Base-by-base conservation (phyloP, 2,888 invertebrate genomes). In the Gandaritis pyraliata region DNA sequence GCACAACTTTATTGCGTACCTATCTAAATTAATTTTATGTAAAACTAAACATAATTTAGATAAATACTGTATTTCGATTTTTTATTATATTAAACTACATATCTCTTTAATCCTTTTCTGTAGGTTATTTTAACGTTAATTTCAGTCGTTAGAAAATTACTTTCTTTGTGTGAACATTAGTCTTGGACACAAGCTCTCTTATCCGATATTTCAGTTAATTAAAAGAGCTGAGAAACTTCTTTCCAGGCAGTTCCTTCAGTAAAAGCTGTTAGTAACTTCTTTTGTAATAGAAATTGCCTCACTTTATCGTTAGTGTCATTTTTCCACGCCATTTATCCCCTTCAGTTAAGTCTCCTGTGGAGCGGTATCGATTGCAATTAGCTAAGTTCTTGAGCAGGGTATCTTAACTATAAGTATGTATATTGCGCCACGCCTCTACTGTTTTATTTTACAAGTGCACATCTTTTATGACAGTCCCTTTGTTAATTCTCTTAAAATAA, bases 341-440 rank as follows among this genome's bases (percentile, higher is more conserved):
- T 62, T 61, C 61, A 29, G 33, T 58, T 56, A 56, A 41, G 50
- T 56, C 50, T 58, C 41, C 50, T 57, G 51, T 43, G 52, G 48
- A 36, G 58, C 48, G 43, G 51, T 61, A 66, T 70, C 59, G 66
- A 68, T 66, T 64, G 56, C 52, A 63, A 68, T 70, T 66, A 66
- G 66, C 65, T 66, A 55, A 68, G 56, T 49, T 53, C 55, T 55
- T 48, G 48, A 53, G 59, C 36, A 38, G 55, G 36, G 33, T 23
- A 6, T 23, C 23, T 23, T 3, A 23, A 23, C 23, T 23, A 23
- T 6, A 23, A 23, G 23, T 47, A 50, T 11, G 23, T 47, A 50
- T 11, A 30, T 47, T 6, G 16, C 36, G 48, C 50, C 54, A 50
- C 61, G 33, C 52, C 64, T 43, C 15, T 30, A 13, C 51, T 36